phyloP scores from a whole-genome alignment of 2,113 vertebrate species.

The Clupea harengus region DNA sequence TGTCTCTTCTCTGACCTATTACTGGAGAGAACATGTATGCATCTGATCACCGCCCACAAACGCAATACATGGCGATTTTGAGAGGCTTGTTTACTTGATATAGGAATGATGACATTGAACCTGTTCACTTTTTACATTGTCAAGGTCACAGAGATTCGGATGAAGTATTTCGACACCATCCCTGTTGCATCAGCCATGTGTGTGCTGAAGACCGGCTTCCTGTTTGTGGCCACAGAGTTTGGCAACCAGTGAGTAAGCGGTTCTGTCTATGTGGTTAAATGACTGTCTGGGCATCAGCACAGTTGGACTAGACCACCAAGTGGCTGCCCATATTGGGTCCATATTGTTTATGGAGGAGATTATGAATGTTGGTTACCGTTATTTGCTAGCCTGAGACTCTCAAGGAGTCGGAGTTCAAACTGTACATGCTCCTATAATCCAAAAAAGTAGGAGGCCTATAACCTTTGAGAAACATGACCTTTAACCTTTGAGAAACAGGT shows the following conservation, averaged over 20 bases:
- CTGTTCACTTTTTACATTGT: slow-evolving; percentile 22
- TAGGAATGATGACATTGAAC: neutral
- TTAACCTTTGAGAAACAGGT: too few relatives aligned
- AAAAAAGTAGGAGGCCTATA: too few relatives aligned
- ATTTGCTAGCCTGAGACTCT: too few relatives aligned
- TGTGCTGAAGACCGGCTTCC: slow-evolving; percentile 95
- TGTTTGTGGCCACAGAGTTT: slow-evolving; percentile 96
- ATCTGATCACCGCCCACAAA: slow-evolving; percentile 4
- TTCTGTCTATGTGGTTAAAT: neutral
- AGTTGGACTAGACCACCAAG: neutral
- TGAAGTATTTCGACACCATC: slow-evolving; percentile 98
- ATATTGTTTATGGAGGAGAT: too few relatives aligned
- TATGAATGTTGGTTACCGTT: too few relatives aligned
- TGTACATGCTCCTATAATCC: too few relatives aligned
- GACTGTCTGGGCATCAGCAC: neutral
- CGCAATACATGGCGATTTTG: neutral
- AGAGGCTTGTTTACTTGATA: neutral
- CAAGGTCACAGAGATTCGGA: slow-evolving; percentile 94
- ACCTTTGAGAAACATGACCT: too few relatives aligned
- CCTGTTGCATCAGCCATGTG: slow-evolving; percentile 97
- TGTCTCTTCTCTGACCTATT: slow-evolving; percentile 3
- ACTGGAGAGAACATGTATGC: neutral
- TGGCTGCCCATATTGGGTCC: too few relatives aligned
- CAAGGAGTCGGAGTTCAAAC: too few relatives aligned
- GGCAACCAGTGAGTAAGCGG: slow-evolving; percentile 91